A percentile compares a stretch with the other conserved stretches of the same genome.
Conservation (phyloP, 2,888 invertebrate species). For the Heliconius charithonia region DNA sequence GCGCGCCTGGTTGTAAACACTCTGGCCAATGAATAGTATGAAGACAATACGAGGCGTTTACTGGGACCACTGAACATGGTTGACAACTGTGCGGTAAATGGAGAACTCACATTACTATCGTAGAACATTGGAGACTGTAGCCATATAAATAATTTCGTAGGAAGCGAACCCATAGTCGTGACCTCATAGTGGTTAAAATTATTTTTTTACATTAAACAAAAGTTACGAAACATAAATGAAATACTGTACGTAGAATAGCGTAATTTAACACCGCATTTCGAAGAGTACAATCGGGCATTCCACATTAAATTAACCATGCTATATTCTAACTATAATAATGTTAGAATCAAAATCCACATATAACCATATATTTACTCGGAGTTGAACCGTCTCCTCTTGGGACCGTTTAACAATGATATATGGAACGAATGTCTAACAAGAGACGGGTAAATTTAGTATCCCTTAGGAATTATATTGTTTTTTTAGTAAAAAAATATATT, state of each 20-base stretch:
- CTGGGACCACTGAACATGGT: too few relatives aligned
- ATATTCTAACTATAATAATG: not conserved
- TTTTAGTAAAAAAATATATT: not conserved
- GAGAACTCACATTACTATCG: too few relatives aligned
- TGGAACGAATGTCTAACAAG: not conserved
- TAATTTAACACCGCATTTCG: not conserved
- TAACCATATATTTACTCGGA: not conserved
- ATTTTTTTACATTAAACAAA: too few relatives aligned
- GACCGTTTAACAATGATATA: constrained; percentile 18
- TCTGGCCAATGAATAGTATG: too few relatives aligned
- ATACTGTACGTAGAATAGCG: not conserved
- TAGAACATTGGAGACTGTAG: too few relatives aligned
- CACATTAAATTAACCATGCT: not conserved
- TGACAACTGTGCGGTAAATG: too few relatives aligned
- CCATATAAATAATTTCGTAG: too few relatives aligned
- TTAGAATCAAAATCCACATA: not conserved
- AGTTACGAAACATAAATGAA: too few relatives aligned
- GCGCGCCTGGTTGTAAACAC: too few relatives aligned
- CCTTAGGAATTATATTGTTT: not conserved
- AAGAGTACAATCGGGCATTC: not conserved
- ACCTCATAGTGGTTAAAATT: too few relatives aligned
- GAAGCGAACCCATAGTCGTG: too few relatives aligned
- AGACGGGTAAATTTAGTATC: constrained; percentile 1
- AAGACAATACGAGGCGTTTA: too few relatives aligned
- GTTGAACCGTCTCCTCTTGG: not conserved